These are phyloP conservation scores for Parnassius glacialis DNA, from an alignment of 2,888 invertebrate species.

Conservation along the genomic window DNA sequence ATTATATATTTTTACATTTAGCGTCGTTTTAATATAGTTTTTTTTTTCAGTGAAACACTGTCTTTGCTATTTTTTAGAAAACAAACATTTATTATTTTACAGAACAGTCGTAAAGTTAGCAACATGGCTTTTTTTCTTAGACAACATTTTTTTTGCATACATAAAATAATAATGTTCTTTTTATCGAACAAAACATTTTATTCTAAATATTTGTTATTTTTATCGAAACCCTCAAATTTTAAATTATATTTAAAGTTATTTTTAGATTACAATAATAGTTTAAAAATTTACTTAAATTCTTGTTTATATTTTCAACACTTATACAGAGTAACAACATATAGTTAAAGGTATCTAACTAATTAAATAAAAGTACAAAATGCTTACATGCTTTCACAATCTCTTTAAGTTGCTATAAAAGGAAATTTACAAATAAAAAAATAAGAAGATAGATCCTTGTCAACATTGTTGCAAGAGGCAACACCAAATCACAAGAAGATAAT, in stretches of 20 bases:
- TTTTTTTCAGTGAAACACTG: conserved; percentile 2
- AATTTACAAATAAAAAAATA: background rate
- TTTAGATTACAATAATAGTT: too few species aligned
- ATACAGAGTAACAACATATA: conserved; percentile 4
- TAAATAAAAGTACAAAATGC: conserved; percentile 25
- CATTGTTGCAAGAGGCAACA: conserved; percentile 8
- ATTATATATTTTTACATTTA: conserved; percentile 44
- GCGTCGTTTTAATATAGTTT: conserved; percentile 34
- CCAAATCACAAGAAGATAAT: conserved; percentile 5
- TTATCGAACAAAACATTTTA: too few species aligned
- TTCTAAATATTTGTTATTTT: too few species aligned
- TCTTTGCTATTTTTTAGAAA: conserved; percentile 5
- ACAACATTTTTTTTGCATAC: too few species aligned
- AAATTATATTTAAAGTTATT: too few species aligned
- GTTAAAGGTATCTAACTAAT: conserved; percentile 11
- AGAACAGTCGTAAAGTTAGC: too few species aligned
- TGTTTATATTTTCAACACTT: too few species aligned
- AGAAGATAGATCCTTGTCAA: conserved; percentile 13
- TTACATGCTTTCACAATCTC: conserved; percentile 20
- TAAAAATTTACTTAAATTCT: too few species aligned
- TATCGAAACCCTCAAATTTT: too few species aligned
- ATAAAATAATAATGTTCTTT: background rate
- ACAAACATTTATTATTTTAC: background rate
- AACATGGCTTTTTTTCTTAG: too few species aligned
- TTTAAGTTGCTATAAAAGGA: conserved; percentile 15